Evolutionary conservation across 2,888 invertebrate species (phyloP).

Genomic region (Ormyrus labotus): DNA sequence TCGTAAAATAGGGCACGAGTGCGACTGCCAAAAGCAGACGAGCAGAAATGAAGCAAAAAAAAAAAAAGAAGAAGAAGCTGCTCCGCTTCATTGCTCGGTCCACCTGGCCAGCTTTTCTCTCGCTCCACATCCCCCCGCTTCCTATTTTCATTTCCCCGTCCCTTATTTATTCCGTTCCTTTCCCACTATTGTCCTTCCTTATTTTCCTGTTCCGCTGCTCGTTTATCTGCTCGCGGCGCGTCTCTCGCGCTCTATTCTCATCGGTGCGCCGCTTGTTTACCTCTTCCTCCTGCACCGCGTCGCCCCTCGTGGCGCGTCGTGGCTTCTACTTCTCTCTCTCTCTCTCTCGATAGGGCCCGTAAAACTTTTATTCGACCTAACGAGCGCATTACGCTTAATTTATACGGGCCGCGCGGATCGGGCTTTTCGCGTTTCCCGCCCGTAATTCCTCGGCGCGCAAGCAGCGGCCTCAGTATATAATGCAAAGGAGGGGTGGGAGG

Average conservation of each 20-base stretch:
- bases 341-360: slow-evolving; percentile 64
- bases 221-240: neutral
- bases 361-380: slow-evolving; percentile 72
- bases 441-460: slow-evolving; percentile 60
- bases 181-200: slow-evolving; percentile 51
- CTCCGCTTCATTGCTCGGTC: slow-evolving; percentile 27
- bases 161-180: slow-evolving; percentile 49
- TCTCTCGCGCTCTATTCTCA: neutral
- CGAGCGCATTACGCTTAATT: slow-evolving; percentile 70
- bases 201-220: slow-evolving; percentile 23
- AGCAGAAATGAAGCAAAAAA: neutral
- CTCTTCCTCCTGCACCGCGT: neutral
- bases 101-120: slow-evolving; percentile 20
- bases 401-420: slow-evolving; percentile 64
- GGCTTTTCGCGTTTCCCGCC: slow-evolving; percentile 64
- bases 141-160: slow-evolving; percentile 33
- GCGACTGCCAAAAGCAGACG: slow-evolving; percentile 25
- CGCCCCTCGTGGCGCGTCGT: neutral
- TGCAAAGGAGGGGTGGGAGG: slow-evolving; percentile 11
- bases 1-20: slow-evolving; percentile 6
- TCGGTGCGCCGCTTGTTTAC: neutral
- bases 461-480: slow-evolving; percentile 31
- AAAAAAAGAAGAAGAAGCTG: neutral
- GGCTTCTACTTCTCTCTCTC: neutral
- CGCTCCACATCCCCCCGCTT: neutral